A percentile compares a stretch with the other conserved stretches of the same genome.
phyloP scores from a whole-genome alignment of 2,797 vertebrate genomes.

The Limosa lapponica region DNA sequence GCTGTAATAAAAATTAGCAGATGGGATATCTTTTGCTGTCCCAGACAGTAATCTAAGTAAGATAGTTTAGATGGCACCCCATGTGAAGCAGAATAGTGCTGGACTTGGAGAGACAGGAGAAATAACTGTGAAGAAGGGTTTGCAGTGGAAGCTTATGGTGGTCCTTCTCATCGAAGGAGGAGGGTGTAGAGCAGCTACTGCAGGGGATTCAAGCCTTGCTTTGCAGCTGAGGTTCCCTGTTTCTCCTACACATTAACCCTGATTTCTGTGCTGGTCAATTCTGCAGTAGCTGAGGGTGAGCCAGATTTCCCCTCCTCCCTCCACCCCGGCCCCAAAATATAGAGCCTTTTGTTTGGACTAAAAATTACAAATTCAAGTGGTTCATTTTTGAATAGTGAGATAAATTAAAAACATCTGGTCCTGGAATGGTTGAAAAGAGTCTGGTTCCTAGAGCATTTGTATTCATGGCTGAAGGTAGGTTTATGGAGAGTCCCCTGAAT shows the following conservation, averaged over 20 bases:
- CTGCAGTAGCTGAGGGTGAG: background rate
- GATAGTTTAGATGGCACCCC: background rate
- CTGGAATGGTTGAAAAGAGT: background rate
- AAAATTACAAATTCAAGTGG: conserved; percentile 18
- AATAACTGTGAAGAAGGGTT: background rate
- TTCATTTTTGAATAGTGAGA: background rate
- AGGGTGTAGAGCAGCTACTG: background rate
- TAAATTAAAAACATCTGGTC: conserved; percentile 39
- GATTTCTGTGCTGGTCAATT: background rate
- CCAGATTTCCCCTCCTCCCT: background rate
- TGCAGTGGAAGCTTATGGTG: background rate
- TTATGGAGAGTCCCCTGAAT: background rate
- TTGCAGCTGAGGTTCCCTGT: background rate
- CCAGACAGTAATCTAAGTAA: background rate
- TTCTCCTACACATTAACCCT: background rate
- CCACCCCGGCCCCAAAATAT: background rate
- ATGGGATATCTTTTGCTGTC: background rate
- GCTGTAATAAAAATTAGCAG: background rate
- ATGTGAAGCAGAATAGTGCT: background rate
- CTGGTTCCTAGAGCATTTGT: background rate
- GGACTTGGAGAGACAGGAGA: background rate
- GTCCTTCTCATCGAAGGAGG: background rate
- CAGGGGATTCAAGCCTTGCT: background rate
- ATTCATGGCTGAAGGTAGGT: background rate
- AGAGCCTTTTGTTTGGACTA: conserved; percentile 12